Percentiles rank a stretch among this genome's conserved stretches.
Evolutionary conservation across 2,797 vertebrate species (phyloP).

Genomic region (Sebastes glaucus): DNA sequence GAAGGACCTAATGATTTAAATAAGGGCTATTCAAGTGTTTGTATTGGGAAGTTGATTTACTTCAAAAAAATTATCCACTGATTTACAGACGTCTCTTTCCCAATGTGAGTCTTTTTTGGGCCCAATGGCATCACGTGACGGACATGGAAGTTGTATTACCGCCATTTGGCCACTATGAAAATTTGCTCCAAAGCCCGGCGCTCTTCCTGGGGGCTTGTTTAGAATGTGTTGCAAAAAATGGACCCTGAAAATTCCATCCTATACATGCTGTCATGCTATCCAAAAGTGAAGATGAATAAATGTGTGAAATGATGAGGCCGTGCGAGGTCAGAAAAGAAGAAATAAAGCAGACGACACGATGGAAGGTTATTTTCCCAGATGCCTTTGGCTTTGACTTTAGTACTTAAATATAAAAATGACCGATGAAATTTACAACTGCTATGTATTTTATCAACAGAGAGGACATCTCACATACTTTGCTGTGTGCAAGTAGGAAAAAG

Average conservation of each 20-base stretch:
- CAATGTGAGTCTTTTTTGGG: no score
- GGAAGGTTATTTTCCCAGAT: background rate
- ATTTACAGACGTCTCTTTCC: no score
- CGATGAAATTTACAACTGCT: background rate
- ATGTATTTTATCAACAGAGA: background rate
- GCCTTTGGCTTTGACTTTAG: background rate
- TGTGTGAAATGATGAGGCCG: background rate
- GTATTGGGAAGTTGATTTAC: accelerated
- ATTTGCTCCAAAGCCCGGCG: no score
- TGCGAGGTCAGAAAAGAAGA: slow-evolving; percentile 17
- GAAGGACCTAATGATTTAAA: no score
- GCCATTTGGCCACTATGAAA: no score
- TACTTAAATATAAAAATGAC: background rate
- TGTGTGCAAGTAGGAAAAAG: background rate
- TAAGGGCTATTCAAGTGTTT: no score
- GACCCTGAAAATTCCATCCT: background rate
- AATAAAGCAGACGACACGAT: background rate
- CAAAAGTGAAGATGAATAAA: background rate
- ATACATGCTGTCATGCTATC: background rate
- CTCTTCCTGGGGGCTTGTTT: no score
- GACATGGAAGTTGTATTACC: no score
- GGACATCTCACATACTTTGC: background rate
- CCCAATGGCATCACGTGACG: no score
- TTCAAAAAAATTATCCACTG: no score
- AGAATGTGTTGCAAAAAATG: background rate